Base-by-base conservation (phyloP, 2,113 vertebrate species). In the Cryptotis parvus region DNA sequence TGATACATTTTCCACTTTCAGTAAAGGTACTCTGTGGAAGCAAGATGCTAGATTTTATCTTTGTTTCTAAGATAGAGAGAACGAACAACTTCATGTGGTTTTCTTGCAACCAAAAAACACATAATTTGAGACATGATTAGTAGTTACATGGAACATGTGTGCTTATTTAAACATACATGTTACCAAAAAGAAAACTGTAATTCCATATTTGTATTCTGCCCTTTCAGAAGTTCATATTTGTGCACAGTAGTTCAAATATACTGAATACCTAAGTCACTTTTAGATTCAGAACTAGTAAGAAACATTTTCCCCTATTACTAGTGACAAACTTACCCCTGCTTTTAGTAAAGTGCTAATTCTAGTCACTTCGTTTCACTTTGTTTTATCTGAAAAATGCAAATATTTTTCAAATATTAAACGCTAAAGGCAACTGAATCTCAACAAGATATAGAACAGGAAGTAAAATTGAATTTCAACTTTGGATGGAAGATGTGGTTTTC, bases 391-490 rank as follows among this genome's bases (percentile, higher is more conserved):
- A 92, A 76, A 73, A 39, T 24, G 12, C 7, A 79, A 79, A 31
- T 65, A 43, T 65, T 92, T 91, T 66, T 70, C 52, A 90, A 87
- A 66, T 76, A 24, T 61, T 26, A 85, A 69, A 91, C 35, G 18
- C 20, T 75, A 75, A 85, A 91, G 5, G 20, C 16, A 78, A 15
- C 6, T 37, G 78, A 55, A 88, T 79, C 0, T 72, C 16, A 61
- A 9, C 3, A 81, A 74, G 9, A 49, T 20, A 49, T 9, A 84
- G 9, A 84, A 65, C 35, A 4, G 70, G 7, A 89, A 74, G 35
- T 58, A 69, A 92, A 92, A 78, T 27, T 65, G 12, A 3, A 89
- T 87, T 91, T 94, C 20, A 79, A 45, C 6, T 75, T 87, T 68
- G 72, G 27, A 79, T 72, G 8, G 33, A 79, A 69, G 6, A 43